Conservation (phyloP, 2,888 invertebrate species). For the Caradrina clavipalpis region DNA sequence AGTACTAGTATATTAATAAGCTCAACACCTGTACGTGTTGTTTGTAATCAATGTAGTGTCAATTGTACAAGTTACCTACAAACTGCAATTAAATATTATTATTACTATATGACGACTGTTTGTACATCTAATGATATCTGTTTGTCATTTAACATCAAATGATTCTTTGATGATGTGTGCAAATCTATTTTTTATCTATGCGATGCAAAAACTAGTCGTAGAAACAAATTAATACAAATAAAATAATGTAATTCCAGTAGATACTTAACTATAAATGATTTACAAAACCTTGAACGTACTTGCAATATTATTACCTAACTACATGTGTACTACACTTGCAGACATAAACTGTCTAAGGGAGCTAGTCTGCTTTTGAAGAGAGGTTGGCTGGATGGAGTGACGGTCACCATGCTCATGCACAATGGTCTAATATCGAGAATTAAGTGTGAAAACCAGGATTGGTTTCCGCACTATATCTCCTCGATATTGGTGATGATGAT, state of each 20-base stretch:
- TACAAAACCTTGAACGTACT: not conserved
- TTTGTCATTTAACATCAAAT: slow-evolving; percentile 49
- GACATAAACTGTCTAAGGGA: too few relatives aligned
- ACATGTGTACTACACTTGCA: not conserved
- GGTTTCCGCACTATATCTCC: too few relatives aligned
- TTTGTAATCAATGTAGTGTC: slow-evolving; percentile 28
- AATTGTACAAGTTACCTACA: slow-evolving; percentile 11
- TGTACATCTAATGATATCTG: slow-evolving; percentile 28
- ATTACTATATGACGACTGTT: slow-evolving; percentile 45
- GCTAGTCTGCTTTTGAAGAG: too few relatives aligned
- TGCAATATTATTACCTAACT: not conserved
- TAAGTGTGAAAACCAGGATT: too few relatives aligned
- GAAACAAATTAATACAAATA: slow-evolving; percentile 49
- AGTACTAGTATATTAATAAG: not conserved
- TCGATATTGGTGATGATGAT: too few relatives aligned
- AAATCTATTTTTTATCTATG: slow-evolving; percentile 52
- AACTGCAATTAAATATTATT: slow-evolving; percentile 38
- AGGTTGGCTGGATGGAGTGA: too few relatives aligned
- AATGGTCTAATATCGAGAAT: too few relatives aligned
- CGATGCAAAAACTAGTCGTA: slow-evolving; percentile 36
- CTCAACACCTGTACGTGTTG: slow-evolving; percentile 1
- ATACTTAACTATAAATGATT: slow-evolving; percentile 1
- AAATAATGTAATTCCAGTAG: slow-evolving; percentile 30
- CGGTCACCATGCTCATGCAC: too few relatives aligned
- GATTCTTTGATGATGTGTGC: slow-evolving; percentile 47